Evolutionary conservation across 2,113 vertebrate species (phyloP).

Genomic region (Eidolon helvum): DNA sequence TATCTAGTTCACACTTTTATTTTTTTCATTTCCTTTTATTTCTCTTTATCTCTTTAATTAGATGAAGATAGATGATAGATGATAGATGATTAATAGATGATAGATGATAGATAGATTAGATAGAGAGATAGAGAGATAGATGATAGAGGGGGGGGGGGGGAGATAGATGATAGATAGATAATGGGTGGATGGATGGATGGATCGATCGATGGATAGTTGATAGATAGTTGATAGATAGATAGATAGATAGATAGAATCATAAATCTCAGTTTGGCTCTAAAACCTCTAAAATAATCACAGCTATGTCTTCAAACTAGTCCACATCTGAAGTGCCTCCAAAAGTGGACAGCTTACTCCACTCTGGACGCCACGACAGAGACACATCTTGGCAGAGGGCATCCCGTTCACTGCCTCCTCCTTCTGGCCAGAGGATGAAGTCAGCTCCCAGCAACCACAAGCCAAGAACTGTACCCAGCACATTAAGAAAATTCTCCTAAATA

Average conservation of each 20-base stretch:
- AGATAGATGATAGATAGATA: background rate
- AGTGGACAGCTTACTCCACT: background rate
- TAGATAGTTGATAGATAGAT: background rate
- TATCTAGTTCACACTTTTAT: background rate
- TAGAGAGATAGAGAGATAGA: background rate
- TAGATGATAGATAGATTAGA: background rate
- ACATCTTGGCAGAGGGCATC: background rate
- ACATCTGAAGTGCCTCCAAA: background rate
- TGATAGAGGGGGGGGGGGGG: too few relatives aligned
- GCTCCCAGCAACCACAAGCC: background rate
- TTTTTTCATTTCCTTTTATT: background rate
- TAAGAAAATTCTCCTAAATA: conserved; percentile 20
- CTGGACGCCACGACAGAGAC: background rate
- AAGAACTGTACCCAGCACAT: background rate
- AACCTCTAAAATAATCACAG: background rate
- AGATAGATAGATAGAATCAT: too few relatives aligned
- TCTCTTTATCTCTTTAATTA: background rate
- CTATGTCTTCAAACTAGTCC: background rate
- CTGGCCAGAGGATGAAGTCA: background rate
- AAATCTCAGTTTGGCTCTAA: background rate
- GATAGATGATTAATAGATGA: background rate
- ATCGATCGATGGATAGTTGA: too few relatives aligned
- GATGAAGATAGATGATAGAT: background rate
- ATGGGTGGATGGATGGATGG: background rate
- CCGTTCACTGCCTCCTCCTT: background rate